These are phyloP conservation scores for Leptopterna dolabrata DNA, from an alignment of 2,888 invertebrate species.

Conservation along the genomic window DNA sequence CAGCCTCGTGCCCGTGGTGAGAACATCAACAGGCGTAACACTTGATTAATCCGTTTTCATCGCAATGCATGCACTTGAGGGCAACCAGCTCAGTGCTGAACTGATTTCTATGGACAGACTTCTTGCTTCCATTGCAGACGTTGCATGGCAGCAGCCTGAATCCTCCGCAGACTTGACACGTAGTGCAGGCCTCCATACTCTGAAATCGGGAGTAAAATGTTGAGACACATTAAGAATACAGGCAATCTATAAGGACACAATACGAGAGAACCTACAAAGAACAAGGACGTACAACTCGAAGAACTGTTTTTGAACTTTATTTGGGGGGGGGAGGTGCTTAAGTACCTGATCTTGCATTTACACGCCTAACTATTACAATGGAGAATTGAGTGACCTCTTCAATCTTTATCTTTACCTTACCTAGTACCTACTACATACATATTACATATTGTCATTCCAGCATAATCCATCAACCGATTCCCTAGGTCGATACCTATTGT, in stretches of 20 bases:
- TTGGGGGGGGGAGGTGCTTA: no score
- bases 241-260: no score
- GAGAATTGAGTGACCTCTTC: no score
- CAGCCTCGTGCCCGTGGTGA: background rate
- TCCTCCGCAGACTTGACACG: conserved; percentile 91
- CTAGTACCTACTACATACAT: no score
- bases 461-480: no score
- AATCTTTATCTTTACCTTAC: no score
- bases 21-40: conserved; percentile 80
- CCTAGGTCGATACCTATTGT: no score
- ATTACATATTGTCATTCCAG: no score
- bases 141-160: conserved; percentile 90
- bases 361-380: no score
- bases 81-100: conserved; percentile 95
- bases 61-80: conserved; percentile 94
- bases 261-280: background rate
- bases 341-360: no score
- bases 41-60: conserved; percentile 91
- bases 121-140: conserved; percentile 95
- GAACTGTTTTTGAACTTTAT: no score
- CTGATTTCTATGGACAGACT: conserved; percentile 92
- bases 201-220: conserved; percentile 68
- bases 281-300: no score
- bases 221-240: conserved; percentile 56
- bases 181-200: conserved; percentile 83